Conservation (phyloP, 2,888 invertebrate genomes). For the Lepeophtheirus nordmannii region DNA sequence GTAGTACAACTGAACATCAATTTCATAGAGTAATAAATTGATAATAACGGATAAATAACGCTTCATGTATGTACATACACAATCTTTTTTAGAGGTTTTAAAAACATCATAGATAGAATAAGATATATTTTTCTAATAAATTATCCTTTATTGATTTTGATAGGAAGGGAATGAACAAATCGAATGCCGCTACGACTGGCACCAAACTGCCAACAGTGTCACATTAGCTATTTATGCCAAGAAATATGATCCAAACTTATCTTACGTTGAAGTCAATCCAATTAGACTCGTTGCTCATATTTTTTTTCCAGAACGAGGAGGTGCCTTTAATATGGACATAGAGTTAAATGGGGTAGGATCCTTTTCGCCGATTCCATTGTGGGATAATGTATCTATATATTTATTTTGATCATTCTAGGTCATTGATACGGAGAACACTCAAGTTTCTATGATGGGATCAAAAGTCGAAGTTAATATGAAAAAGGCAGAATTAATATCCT, state of each 20-base stretch:
- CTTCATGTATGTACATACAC: too few species aligned
- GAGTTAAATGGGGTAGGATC: constrained; percentile 28
- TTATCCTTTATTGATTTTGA: too few species aligned
- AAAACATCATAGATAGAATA: too few species aligned
- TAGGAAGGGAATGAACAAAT: constrained; percentile 12
- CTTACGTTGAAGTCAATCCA: constrained; percentile 63
- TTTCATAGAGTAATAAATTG: too few species aligned
- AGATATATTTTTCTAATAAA: too few species aligned
- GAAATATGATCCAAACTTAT: constrained; percentile 60
- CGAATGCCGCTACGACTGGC: constrained; percentile 77
- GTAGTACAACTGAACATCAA: too few species aligned
- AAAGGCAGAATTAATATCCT: constrained; percentile 67
- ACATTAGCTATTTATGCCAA: constrained; percentile 81
- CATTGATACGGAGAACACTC: constrained; percentile 52
- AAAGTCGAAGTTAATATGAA: constrained; percentile 83
- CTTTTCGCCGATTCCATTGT: background rate
- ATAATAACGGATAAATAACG: too few species aligned
- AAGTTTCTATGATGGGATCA: constrained; percentile 61
- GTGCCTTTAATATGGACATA: constrained; percentile 27
- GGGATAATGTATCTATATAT: background rate
- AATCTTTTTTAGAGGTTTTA: too few species aligned
- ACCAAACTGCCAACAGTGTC: constrained; percentile 71
- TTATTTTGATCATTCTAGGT: constrained; percentile 42
- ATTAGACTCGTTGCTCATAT: constrained; percentile 57
- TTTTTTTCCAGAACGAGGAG: constrained; percentile 55